Evolutionary conservation across 2,797 vertebrate species (phyloP).

Genomic region (Prunella strophiata): DNA sequence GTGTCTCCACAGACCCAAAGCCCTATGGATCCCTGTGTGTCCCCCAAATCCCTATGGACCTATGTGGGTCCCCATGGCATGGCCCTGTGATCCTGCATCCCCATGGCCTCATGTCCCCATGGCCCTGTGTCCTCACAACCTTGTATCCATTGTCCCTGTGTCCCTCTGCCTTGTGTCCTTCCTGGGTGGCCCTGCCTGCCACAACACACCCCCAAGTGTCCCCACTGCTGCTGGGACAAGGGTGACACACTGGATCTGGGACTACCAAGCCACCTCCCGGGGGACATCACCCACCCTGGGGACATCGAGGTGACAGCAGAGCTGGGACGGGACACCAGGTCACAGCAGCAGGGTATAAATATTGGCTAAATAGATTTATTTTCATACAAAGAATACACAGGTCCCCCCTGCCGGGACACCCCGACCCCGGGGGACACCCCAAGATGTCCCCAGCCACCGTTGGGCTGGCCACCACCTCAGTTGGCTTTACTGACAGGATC

Average conservation of each 20-base stretch:
- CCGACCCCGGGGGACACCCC: background rate
- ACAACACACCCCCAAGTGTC: background rate
- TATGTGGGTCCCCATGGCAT: rapidly evolving
- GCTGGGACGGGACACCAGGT: background rate
- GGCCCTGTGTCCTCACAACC: too few relatives aligned
- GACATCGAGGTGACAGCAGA: rapidly evolving
- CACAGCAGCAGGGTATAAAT: slow-evolving; percentile 32
- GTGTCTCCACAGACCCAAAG: too few relatives aligned
- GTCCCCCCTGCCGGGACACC: background rate
- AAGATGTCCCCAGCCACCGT: background rate
- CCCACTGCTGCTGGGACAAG: background rate
- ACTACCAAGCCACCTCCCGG: background rate
- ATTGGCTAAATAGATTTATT: slow-evolving; percentile 77
- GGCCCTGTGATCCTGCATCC: too few relatives aligned
- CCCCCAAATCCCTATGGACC: background rate
- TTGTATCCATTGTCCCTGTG: background rate
- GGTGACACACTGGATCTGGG: background rate
- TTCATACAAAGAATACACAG: slow-evolving; percentile 74
- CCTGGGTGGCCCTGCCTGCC: background rate
- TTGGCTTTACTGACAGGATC: background rate
- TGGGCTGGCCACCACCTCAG: rapidly evolving
- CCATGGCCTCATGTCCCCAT: background rate
- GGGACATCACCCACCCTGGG: background rate
- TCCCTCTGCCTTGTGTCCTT: background rate
- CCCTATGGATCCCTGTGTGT: background rate